Percentiles rank a stretch among this genome's conserved stretches.
Evolutionary conservation across 2,797 vertebrate genomes (phyloP).

Genomic region (Premnoplex brunnescens): DNA sequence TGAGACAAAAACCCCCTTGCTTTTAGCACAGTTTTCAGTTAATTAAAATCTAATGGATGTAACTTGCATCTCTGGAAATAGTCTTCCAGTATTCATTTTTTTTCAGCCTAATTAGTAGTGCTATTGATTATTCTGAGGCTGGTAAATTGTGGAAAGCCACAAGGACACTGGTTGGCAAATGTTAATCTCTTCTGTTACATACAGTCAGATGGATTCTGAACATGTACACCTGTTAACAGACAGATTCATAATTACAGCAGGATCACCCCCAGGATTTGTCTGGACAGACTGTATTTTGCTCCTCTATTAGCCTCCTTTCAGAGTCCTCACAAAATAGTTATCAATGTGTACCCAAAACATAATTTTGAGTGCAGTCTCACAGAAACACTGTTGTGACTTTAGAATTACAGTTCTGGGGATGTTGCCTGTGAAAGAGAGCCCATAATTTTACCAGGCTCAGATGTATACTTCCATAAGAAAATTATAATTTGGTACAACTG

Average conservation of each 20-base stretch:
- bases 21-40: conserved; percentile 27
- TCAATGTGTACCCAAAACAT: neutral
- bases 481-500: neutral
- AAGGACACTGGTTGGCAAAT: neutral
- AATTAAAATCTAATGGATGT: conserved; percentile 30
- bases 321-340: neutral
- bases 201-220: neutral
- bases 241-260: neutral
- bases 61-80: conserved; percentile 25
- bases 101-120: conserved; percentile 13
- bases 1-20: neutral
- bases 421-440: neutral
- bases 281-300: neutral
- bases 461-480: neutral
- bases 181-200: neutral
- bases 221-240: neutral
- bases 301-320: neutral
- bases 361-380: neutral
- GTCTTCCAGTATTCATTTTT: conserved; percentile 17
- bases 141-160: neutral
- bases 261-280: neutral
- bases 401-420: neutral
- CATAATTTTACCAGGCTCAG: neutral
- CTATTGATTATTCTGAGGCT: neutral
- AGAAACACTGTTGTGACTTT: neutral